Conservation (phyloP, 2,113 vertebrate species). For the Trematomus loennbergii region DNA sequence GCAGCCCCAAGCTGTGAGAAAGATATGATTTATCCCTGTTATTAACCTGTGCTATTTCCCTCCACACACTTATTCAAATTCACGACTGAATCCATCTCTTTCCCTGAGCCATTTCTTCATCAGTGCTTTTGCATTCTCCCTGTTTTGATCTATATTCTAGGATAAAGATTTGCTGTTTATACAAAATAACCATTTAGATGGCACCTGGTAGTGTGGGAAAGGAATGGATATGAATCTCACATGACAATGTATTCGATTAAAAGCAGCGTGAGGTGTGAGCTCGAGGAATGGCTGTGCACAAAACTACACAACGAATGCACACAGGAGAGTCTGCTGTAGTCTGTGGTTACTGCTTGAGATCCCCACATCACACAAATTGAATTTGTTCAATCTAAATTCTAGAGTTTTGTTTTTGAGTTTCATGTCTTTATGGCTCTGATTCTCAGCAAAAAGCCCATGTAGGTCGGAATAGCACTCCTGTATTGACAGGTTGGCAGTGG, state of each 20-base stretch:
- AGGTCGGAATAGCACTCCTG: conserved; percentile 9
- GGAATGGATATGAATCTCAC: conserved; percentile 60
- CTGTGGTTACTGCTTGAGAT: neutral
- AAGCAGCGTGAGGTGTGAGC: conserved; percentile 47
- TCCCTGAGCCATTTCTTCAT: conserved; percentile 31
- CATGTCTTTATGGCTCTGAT: neutral
- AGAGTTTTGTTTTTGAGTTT: conserved; percentile 35
- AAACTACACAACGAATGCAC: conserved; percentile 14
- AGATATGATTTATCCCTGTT: conserved; percentile 75
- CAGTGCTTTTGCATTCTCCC: conserved; percentile 28
- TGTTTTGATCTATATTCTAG: conserved; percentile 64
- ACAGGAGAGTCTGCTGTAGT: neutral
- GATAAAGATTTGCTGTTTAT: conserved; percentile 70
- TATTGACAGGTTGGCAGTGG: conserved; percentile 46
- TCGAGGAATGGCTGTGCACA: conserved; percentile 22
- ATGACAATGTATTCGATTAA: conserved; percentile 66
- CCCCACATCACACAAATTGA: conserved; percentile 21
- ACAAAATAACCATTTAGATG: conserved; percentile 54
- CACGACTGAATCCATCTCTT: conserved; percentile 64
- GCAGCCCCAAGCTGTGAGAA: conserved; percentile 64
- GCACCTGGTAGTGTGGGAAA: conserved; percentile 25
- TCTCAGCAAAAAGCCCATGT: neutral
- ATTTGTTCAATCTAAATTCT: conserved; percentile 20
- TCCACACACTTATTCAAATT: conserved; percentile 71
- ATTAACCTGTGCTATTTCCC: conserved; percentile 76